Percentiles rank a stretch among this genome's conserved stretches.
Evolutionary conservation across 2,113 vertebrate species (phyloP).

Genomic region (Philantomba maxwellii): DNA sequence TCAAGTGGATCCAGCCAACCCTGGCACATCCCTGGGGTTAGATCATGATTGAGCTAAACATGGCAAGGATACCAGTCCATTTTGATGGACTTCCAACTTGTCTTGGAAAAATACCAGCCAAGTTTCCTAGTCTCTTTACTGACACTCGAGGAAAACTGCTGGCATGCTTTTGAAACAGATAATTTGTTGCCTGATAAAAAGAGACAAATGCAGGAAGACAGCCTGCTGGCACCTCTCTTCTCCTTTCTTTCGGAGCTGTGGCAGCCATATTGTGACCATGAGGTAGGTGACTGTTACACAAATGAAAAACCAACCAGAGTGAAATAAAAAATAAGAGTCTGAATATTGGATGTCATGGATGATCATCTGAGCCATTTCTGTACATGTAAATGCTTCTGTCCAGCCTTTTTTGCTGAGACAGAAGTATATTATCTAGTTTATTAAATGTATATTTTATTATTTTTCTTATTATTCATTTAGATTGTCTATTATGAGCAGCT

Average conservation of each 20-base stretch:
- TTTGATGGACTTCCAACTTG: not conserved
- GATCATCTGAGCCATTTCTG: not conserved
- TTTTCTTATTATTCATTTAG: not conserved
- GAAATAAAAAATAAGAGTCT: not conserved
- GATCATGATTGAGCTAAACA: too few species aligned
- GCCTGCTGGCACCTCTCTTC: not conserved
- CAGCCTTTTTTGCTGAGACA: not conserved
- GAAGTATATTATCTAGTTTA: not conserved
- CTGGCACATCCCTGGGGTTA: not conserved
- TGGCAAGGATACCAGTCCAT: not conserved
- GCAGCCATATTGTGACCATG: not conserved
- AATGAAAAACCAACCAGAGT: not conserved
- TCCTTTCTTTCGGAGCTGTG: not conserved
- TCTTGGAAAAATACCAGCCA: not conserved
- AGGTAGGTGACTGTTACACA: not conserved
- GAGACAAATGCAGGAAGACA: not conserved
- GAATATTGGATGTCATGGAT: not conserved
- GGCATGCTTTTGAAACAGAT: not conserved
- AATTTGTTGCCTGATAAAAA: not conserved
- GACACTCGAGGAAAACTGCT: not conserved
- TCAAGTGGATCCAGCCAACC: not conserved
- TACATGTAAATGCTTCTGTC: not conserved
- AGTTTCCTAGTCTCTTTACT: not conserved
- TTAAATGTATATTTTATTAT: not conserved
- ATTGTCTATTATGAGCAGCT: not conserved